Base-by-base conservation (phyloP, 1,140 invertebrate species). In the Rhopalosiphum maidis region DNA sequence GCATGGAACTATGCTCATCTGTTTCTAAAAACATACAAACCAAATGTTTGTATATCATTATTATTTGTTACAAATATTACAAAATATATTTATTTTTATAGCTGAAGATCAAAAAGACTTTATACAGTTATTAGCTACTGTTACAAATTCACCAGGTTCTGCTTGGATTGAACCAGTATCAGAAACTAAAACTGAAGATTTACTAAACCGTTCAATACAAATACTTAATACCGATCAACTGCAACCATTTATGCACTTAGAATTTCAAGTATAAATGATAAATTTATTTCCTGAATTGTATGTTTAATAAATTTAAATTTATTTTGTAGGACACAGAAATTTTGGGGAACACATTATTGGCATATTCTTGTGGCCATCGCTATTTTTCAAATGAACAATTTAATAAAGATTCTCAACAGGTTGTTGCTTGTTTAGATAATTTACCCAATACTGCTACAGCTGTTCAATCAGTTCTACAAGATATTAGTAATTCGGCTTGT, bases 341-440 rank as follows among this genome's bases (percentile, higher is more conserved):
- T 25, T 41, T 93, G 9, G 91, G 77, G 4, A 54, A 93, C 43
- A 85, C 91, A 86, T 85, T 93, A 41, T 22, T 93, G 30, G 82
- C 48, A 54, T 93, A 93, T 55, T 93, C 91, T 86, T 93, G 91
- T 93, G 91, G 91, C 25, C 91, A 93, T 93, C 91, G 91, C n/a
- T 93, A 93, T 85, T 83, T 55, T 55, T 86, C 68, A 21, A 85
- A 41, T 41, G 91, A 93, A 51, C 91, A 93, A 54, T 55, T 86
- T 85, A 85, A 55, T 85, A 51, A 55, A 55, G 91, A 93, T 51
- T 51, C 91, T 85, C 85, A 93, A 93, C 30, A 54, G 35, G 77
- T 68, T 15, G 7, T 93, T 9, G 82, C 85, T 93, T 11, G 11
- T 54, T 55, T 93, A 15, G 91, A 93, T 54, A 9, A 93, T 85